Evolutionary conservation across 2,113 vertebrate genomes (phyloP).

Genomic region (Macquaria ambigua): DNA sequence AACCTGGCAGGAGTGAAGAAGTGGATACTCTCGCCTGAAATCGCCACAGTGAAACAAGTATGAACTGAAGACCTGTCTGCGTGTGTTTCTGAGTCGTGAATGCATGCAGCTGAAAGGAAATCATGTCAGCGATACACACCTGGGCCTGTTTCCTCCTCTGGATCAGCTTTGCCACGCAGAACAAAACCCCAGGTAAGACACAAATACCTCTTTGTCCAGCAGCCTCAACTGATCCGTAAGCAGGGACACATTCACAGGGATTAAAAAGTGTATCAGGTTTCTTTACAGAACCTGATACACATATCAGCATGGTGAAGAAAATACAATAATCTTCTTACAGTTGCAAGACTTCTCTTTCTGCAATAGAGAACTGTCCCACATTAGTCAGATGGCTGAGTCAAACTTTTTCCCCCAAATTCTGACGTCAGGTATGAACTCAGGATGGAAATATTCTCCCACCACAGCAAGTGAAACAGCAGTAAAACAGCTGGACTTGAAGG

Average conservation of each 20-base stretch:
- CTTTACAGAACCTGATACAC: slow-evolving; percentile 23
- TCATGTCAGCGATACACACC: slow-evolving; percentile 67
- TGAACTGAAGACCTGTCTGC: slow-evolving; percentile 36
- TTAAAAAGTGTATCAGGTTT: slow-evolving; percentile 22
- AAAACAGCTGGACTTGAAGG: neutral
- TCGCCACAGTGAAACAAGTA: neutral
- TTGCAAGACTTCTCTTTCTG: neutral
- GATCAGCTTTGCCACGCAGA: slow-evolving; percentile 54
- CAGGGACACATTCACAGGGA: neutral
- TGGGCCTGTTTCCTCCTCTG: slow-evolving; percentile 69
- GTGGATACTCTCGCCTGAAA: neutral
- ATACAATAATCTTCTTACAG: neutral
- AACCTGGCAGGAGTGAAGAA: neutral
- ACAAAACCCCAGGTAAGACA: slow-evolving; percentile 77
- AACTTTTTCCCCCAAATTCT: neutral
- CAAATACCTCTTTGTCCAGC: slow-evolving; percentile 63
- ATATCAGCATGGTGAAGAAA: neutral
- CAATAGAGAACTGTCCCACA: neutral
- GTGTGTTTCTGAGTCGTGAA: neutral
- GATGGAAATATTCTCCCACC: neutral
- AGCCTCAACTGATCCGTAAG: slow-evolving; percentile 20
- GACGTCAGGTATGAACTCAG: slow-evolving; percentile 24
- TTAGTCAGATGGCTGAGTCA: slow-evolving; percentile 22
- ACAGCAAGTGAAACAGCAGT: neutral
- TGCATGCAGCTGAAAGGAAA: slow-evolving; percentile 23